phyloP scores from a whole-genome alignment of 2,113 vertebrate species.

The Hepsetus odoe region DNA sequence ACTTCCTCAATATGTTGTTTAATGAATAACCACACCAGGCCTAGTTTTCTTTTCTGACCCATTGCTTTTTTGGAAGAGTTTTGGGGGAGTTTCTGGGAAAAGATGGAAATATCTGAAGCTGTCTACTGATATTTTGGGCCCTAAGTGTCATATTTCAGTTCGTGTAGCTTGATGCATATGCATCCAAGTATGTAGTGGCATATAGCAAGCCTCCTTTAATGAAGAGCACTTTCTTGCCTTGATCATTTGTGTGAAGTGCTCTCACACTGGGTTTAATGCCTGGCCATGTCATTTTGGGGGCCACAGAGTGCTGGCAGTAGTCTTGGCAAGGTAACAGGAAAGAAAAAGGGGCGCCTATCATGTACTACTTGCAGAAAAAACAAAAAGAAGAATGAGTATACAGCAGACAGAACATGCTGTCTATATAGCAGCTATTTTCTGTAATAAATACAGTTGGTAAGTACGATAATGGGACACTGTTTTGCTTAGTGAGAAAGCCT shows the following conservation, averaged over 20 bases:
- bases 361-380: not conserved
- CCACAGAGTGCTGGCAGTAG: not conserved
- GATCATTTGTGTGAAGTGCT: not conserved
- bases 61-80: not conserved
- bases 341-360: not conserved
- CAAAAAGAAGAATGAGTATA: not conserved
- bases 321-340: not conserved
- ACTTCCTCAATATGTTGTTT: conserved; percentile 9
- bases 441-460: not conserved
- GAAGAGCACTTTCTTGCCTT: not conserved
- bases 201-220: too few relatives aligned
- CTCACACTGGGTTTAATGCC: not conserved
- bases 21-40: conserved; percentile 36
- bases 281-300: not conserved
- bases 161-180: too few relatives aligned
- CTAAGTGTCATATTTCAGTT: not conserved
- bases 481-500: not conserved
- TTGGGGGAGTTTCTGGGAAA: not conserved
- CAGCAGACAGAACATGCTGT: not conserved
- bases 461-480: not conserved
- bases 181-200: too few relatives aligned
- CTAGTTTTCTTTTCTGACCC: not conserved
- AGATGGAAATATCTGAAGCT: not conserved
- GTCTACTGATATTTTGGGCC: not conserved
- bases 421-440: not conserved